Evolutionary conservation across 2,888 invertebrate species (phyloP), one percentile per base, ranked within the genome.

Genomic region (Ypsolopha scabrella): DNA sequence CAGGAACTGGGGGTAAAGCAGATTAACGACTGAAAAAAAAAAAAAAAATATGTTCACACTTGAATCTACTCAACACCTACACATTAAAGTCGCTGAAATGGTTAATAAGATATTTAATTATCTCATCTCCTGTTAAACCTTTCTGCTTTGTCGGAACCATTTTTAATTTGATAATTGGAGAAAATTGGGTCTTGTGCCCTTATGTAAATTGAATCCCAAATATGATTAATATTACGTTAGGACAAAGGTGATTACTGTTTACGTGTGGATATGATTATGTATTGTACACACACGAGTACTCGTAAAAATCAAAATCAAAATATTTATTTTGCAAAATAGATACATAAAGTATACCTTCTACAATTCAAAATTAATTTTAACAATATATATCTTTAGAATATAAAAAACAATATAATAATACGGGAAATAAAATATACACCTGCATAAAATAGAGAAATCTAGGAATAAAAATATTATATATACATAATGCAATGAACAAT

Each of bases 51-150:
- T n/a, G n/a, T n/a, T n/a, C n/a, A 87, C 85, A 83, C 72, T 67
- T 78, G 85, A 87, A 87, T 87, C 86, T 87, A 87, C 87, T 87
- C 86, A 87, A 83, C 87, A 85, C 85, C 76, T 74, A 77, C 78
- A 72, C 77, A 76, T 80, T 81, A 76, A 76, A 71, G 72, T 70
- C 68, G 68, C 68, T 82, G 81, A 83, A 83, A 75, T 24, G 24
- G 24, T 24, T 24, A 24, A 2, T 24, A 81, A 78, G 75, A 69
- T 68, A 63, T 72, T 60, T 80, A 80, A 80, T 83, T 81, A 73
- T 70, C 79, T 76, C 75, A 78, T 79, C 75, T 67, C 63, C 54
- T 61, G 65, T 63, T 61, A 61, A 24, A 24, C 61, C 62, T 63
- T 63, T 57, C 63, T 67, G 54, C 52, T 54, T 52, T 54, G 54